A percentile compares a stretch with the other conserved stretches of the same genome.
phyloP scores from a whole-genome alignment of 2,797 vertebrate species.

The Falco concolor region DNA sequence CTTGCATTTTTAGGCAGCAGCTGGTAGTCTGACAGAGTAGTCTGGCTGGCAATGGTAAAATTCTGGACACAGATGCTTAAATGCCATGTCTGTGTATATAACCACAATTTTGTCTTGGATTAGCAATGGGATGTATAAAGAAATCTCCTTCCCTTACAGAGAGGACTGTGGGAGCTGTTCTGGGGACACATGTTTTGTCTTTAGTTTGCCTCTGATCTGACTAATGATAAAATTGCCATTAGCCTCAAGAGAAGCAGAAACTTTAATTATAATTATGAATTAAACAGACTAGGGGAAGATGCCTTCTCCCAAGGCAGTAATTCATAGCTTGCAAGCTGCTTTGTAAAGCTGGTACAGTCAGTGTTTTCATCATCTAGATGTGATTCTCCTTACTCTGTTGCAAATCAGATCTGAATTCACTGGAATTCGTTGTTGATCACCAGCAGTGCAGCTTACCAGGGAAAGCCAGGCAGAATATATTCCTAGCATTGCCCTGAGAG shows the following conservation, averaged over 20 bases:
- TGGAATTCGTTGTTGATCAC: background rate
- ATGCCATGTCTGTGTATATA: background rate
- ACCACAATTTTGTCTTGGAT: background rate
- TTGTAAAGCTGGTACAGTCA: background rate
- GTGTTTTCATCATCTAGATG: background rate
- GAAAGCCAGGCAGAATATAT: background rate
- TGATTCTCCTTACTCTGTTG: background rate
- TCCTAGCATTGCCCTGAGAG: background rate
- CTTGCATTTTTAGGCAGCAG: background rate
- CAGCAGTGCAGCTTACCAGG: background rate
- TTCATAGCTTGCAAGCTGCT: background rate
- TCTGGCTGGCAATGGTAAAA: background rate
- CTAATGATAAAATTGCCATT: background rate
- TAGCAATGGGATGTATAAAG: background rate
- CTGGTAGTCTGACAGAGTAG: background rate
- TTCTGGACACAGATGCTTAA: background rate
- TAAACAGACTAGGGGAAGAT: background rate
- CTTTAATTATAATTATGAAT: background rate
- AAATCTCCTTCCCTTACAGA: background rate
- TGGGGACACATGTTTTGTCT: background rate
- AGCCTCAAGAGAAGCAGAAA: background rate
- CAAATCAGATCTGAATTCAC: background rate
- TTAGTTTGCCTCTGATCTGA: background rate
- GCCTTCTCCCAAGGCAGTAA: background rate
- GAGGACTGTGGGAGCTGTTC: background rate